These are phyloP conservation scores for Netelia melanura DNA, from an alignment of 2,888 invertebrate species.

Conservation along the genomic window DNA sequence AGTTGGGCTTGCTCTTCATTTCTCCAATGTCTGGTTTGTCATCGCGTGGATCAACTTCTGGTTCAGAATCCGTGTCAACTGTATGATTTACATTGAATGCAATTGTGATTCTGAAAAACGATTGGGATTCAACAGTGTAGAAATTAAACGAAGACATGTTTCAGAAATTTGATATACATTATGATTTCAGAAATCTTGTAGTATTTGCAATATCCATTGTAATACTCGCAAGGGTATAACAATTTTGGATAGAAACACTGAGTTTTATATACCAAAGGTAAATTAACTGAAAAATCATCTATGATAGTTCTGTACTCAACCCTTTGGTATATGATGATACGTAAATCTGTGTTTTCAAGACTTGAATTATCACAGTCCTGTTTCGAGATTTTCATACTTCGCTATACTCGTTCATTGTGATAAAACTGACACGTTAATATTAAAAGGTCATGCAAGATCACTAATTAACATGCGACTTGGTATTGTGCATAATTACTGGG, in stretches of 20 bases:
- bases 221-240: constrained; percentile 8
- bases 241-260: constrained; percentile 20
- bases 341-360: background rate
- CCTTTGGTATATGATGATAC: constrained; percentile 31
- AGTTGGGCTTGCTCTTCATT: constrained; percentile 96
- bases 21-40: constrained; percentile 92
- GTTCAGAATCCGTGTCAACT: constrained; percentile 92
- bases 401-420: no score
- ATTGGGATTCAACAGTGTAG: background rate
- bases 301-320: constrained; percentile 53
- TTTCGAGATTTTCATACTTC: no score
- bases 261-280: constrained; percentile 62
- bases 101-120: constrained; percentile 88
- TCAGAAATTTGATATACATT: background rate
- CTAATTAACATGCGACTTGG: constrained; percentile 13
- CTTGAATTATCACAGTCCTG: background rate
- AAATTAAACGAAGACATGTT: constrained; percentile 24
- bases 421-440: no score
- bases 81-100: constrained; percentile 98
- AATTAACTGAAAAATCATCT: constrained; percentile 72
- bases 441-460: constrained; percentile 13
- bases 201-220: constrained; percentile 8
- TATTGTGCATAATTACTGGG: background rate
- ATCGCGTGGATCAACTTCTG: constrained; percentile 87
- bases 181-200: background rate